Base-by-base conservation (phyloP, 2,113 vertebrate species). In the Tautogolabrus adspersus region DNA sequence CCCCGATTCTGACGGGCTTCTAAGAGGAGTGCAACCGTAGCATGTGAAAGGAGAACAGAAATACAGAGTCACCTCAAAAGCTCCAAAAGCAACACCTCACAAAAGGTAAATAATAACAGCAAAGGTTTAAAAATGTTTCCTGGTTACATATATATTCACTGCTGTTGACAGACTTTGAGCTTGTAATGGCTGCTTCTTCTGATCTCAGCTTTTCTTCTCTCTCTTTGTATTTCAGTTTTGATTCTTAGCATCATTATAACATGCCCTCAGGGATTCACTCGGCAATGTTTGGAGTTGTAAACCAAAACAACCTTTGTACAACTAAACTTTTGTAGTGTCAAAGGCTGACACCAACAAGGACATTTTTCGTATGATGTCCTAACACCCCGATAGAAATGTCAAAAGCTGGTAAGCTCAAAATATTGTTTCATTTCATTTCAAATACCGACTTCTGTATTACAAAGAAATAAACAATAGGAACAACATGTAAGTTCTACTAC, bases 1-100 rank as follows among this genome's bases (percentile, higher is more conserved):
- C 42, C 47, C 42, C 66, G 47, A 6, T 60, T 77, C 66, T 55
- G 37, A 70, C 47, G 13, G 47, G 51, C 66, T 40, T 66, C 13
- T 38, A 34, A 16, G 57, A 81, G 58, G 6, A 18, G 18, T 49
- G 1, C 16, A 49, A 19, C 3, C 0, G 9, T 44, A 13, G 42
- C 42, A 44, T 13, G 16, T 2, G 12, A 15, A 19, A 49, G 7
- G 18, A 49, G 15, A 49, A 19, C 15, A 16, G 21, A 16, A 19
- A 30, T 16, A n/a, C 21, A 22, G 54, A 42, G 19, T 47, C 22
- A 37, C 55, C 37, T 23, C n/a, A 8, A 11, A n/a, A 37, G 19
- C n/a, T 40, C n/a, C 38, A 26, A 52, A 21, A n/a, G 11, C 21
- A 42, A 10, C 46, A 16, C 15, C 40, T 34, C 1, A 23, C 13